Evolutionary conservation across 2,113 vertebrate species (phyloP).

Genomic region (Mastomys natalensis): DNA sequence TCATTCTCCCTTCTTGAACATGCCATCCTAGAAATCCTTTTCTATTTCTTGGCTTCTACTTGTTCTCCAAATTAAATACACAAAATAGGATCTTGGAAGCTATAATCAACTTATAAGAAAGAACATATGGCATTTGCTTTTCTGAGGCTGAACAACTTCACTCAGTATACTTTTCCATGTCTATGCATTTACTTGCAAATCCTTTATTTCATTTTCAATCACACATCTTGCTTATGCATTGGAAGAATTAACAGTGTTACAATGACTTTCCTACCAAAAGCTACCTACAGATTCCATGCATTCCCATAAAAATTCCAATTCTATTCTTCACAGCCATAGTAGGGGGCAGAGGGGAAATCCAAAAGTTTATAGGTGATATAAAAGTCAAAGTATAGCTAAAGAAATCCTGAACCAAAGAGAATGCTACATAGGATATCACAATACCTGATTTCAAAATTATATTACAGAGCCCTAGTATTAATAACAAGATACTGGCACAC

Average conservation of each 20-base stretch:
- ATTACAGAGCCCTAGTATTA: background rate
- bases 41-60: background rate
- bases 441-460: background rate
- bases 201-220: background rate
- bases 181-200: background rate
- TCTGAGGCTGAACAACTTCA: background rate
- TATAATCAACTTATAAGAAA: background rate
- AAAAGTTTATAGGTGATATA: background rate
- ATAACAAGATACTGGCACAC: background rate
- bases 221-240: background rate
- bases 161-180: background rate
- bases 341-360: background rate
- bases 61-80: background rate
- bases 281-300: background rate
- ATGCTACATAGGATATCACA: background rate
- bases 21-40: background rate
- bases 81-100: background rate
- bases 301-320: background rate
- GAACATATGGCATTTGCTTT: background rate
- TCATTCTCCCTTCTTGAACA: background rate
- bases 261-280: background rate
- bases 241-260: background rate
- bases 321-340: background rate
- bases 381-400: background rate
- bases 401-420: background rate